Conservation (phyloP, 2,888 invertebrate genomes). For the Troides helena region DNA sequence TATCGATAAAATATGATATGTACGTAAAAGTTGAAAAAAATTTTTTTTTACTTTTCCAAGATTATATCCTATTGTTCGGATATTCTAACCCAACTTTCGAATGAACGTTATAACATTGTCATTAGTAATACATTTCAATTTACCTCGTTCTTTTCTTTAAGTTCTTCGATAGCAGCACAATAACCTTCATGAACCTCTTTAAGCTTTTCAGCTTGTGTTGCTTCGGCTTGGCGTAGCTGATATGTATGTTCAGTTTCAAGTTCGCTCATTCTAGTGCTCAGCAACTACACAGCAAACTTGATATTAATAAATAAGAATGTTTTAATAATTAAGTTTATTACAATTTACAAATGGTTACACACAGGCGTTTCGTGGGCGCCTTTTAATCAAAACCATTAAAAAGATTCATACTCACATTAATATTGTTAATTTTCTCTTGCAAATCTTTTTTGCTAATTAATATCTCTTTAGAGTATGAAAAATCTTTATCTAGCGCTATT, state of each 20-base stretch:
- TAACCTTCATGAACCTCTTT: constrained; percentile 91
- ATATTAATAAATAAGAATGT: not conserved
- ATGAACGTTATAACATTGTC: too few relatives aligned
- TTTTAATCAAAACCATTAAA: not conserved
- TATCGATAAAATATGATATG: too few relatives aligned
- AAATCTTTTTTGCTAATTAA: constrained; percentile 89
- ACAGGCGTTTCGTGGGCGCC: not conserved
- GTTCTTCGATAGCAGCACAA: constrained; percentile 88
- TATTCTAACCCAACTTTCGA: too few relatives aligned
- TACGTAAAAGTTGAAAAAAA: too few relatives aligned
- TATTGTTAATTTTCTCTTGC: constrained; percentile 86
- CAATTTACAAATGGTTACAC: not conserved
- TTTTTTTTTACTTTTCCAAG: too few relatives aligned
- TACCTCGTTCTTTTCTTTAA: constrained; percentile 86
- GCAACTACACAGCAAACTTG: constrained; percentile 52
- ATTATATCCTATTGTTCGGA: too few relatives aligned
- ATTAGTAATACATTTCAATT: not conserved
- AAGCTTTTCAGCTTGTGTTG: constrained; percentile 88
- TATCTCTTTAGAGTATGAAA: constrained; percentile 89
- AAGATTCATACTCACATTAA: constrained; percentile 58
- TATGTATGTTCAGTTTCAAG: constrained; percentile 93
- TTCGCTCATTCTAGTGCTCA: constrained; percentile 88
- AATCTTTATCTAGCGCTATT: constrained; percentile 86
- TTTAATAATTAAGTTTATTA: not conserved
- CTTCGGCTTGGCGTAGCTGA: constrained; percentile 89